Evolutionary conservation across 2,113 vertebrate species (phyloP), one percentile per base, ranked within the genome.

Genomic region (Periophthalmus modestus): DNA sequence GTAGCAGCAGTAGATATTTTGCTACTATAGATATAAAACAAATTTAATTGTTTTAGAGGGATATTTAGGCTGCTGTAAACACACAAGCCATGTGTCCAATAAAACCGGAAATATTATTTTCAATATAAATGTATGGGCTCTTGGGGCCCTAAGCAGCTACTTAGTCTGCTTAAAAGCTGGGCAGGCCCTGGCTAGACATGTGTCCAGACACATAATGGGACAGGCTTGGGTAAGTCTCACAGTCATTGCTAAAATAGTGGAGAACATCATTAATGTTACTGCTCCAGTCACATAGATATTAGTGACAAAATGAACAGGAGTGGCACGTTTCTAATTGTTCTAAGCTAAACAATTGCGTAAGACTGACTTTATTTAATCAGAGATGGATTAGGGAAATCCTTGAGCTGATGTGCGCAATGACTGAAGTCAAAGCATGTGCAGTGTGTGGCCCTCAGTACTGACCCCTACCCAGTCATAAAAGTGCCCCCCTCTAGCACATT

Each of bases 351-450:
- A 73, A 73, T 87, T 78, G 71, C 72, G 15, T 63, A 80, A 87
- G 43, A 14, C 19, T 62, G 69, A 57, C 50, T 48, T 52, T 34
- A 65, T 83, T 84, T 87, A 89, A 89, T 89, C 85, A 86, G 73
- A 73, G 36, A 14, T 69, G 86, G 87, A 88, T 90, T 88, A 91
- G 72, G 78, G 74, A 75, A 69, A 85, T 74, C 77, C 76, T 71
- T 0, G 50, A 28, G 70, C 47, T 13, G 2, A 5, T 18, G 4
- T 50, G 34, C 28, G 13, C 33, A 57, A 52, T 48, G 66, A 74
- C 33, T 66, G 36, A 6, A 16, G 58, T 5, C 33, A 14, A 34
- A 18, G 74, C 21, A 48, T n/a, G 18, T 47, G 19, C n/a, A 21
- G 14, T 36, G 28, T 11, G 16, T 34, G 0, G 43, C 0, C 19